Evolutionary conservation across 2,888 invertebrate genomes (phyloP).

Genomic region (Orchesella flavescens): DNA sequence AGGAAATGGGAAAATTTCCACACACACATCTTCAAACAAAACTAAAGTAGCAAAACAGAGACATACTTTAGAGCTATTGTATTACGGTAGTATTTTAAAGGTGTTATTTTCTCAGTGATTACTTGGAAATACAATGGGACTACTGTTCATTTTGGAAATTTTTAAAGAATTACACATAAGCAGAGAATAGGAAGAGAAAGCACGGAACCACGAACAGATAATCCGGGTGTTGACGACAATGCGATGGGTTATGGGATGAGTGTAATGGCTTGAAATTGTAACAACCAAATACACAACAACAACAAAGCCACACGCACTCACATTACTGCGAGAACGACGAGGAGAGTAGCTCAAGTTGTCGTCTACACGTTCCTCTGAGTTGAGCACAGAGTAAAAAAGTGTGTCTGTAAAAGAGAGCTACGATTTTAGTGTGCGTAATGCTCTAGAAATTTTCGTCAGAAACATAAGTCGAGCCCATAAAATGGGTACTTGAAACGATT

Average conservation of each 20-base stretch:
- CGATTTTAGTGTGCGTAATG: neutral
- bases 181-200: slow-evolving; percentile 8
- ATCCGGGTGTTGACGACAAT: slow-evolving; percentile 49
- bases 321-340: too few relatives aligned
- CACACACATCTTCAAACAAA: too few relatives aligned
- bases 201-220: slow-evolving; percentile 17
- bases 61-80: too few relatives aligned
- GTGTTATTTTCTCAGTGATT: slow-evolving; percentile 22
- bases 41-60: too few relatives aligned
- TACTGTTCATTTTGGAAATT: slow-evolving; percentile 36
- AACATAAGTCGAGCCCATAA: slow-evolving; percentile 39
- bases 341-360: neutral
- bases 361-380: neutral
- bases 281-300: slow-evolving; percentile 2
- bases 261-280: slow-evolving; percentile 46
- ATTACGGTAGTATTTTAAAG: too few relatives aligned
- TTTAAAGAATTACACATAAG: slow-evolving; percentile 14
- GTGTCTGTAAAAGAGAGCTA: neutral
- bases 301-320: neutral
- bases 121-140: slow-evolving; percentile 36
- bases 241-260: slow-evolving; percentile 44
- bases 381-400: slow-evolving; percentile 4
- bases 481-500: slow-evolving; percentile 37
- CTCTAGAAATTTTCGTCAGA: slow-evolving; percentile 18
- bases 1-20: too few relatives aligned